phyloP scores from a whole-genome alignment of 2,113 vertebrate genomes.

The Eonycteris spelaea region DNA sequence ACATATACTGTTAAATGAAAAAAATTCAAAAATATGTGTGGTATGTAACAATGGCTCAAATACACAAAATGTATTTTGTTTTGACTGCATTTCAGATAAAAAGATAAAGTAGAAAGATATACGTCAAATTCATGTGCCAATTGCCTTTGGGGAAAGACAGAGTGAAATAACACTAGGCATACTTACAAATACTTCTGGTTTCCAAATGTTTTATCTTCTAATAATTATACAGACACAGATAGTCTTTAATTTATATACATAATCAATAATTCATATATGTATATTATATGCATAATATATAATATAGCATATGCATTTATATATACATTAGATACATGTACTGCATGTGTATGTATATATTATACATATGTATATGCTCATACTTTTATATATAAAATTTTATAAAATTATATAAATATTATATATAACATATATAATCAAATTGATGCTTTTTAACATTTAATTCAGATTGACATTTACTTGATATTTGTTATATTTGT shows the following conservation, averaged over 20 bases:
- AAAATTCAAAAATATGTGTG: not conserved
- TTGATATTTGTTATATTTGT: not conserved
- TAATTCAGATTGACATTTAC: not conserved
- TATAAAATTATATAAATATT: not conserved
- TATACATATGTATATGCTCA: not conserved
- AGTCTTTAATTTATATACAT: not conserved
- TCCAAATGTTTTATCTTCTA: not conserved
- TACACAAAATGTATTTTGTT: not conserved
- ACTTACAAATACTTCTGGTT: not conserved
- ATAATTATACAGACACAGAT: not conserved
- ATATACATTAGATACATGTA: not conserved
- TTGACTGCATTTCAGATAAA: not conserved
- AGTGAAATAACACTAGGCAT: not conserved
- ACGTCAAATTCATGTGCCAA: not conserved
- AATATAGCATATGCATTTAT: not conserved
- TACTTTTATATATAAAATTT: not conserved
- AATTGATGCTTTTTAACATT: not conserved
- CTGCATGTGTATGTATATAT: rapidly evolving
- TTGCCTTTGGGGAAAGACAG: not conserved
- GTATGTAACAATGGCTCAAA: not conserved
- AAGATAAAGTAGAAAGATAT: not conserved
- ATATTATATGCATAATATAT: not conserved
- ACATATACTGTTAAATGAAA: not conserved
- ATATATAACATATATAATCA: not conserved
- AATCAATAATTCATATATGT: not conserved